Evolutionary conservation across 2,888 invertebrate species (phyloP), one percentile per base, ranked within the genome.

Genomic region (Pristionchus maxplancki): DNA sequence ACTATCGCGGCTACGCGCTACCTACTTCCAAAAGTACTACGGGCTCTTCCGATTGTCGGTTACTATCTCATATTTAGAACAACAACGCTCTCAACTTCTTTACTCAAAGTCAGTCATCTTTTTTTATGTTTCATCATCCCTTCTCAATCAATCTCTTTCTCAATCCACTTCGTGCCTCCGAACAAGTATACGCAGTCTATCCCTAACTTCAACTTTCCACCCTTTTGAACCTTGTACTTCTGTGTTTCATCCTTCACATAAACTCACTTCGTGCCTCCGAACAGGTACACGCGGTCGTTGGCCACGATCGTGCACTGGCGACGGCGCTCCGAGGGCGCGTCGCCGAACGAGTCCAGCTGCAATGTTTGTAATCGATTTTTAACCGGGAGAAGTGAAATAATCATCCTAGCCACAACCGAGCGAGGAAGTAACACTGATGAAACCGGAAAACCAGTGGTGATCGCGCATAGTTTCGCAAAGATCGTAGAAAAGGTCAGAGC

Each of bases 181-280:
- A 98, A 98, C 88, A 98, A 95, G 95, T 96, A 97, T 92, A 97
- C 96, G 94, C 96, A 96, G 91, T 96, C 96, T 24, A 96, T 96
- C 92, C 97, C 96, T 81, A 97, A 78, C 40, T 28, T 78, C 78
- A 24, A n/a, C 34, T 9, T 28, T 34, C 40, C 24, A 24, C 17
- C 11, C 11, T 31, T 17, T n/a, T 37, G 8, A 44, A 9, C 44
- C 44, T 44, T 44, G n/a, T 44, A 44, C 44, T 44, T 44, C 44
- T 11, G n/a, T 11, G 44, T 44, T 44, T 44, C 44, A 89, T 11
- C 15, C 58, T 24, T 34, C 34, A 6, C 8, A 20, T 28, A 89
- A 87, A 86, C 90, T 40, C 95, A 97, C 97, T 97, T 97, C 88
- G 97, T 97, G 67, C 98, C 98, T 82, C 98, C 98, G 96, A 98